Base-by-base conservation (phyloP, 1,140 invertebrate genomes). In the Meloidogyne exigua region DNA sequence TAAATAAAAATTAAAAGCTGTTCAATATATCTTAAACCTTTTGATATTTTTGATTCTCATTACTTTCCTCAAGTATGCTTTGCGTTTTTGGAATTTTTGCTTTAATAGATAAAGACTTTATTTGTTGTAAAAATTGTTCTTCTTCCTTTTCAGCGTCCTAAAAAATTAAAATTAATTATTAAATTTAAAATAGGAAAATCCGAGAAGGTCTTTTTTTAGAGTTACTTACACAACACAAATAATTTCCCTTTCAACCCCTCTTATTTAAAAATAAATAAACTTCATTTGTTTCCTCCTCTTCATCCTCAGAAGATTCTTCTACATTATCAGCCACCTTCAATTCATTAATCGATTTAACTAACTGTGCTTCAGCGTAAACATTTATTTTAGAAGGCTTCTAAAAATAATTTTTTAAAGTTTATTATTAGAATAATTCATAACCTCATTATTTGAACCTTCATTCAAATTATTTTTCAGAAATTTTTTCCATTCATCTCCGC, bases 241-340 rank as follows among this genome's bases (percentile, higher is more conserved):
- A n/a, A 32, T 7, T 32, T 32, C 25, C 21, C 28, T 21, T 23
- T 23, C n/a, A 26, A 32, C 26, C 32, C 69, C 15, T 23, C 49
- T 23, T 72, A 49, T 49, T 49, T 57, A 57, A n/a, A 57, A 57
- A 57, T 15, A n/a, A n/a, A 57, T 15, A 49, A 49, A 49, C 7
- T 39, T n/a, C 32, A 18, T 36, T 21, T 36, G 57, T 36, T 65
- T 26, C 71, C 39, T 65, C 57, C 28, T 73, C 71, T 36, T 63
- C 57, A 23, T 66, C 71, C 1, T 25, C 26, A 65, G 26, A 64
- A n/a, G 42, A 36, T 66, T 64, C 71, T 36, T 62, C 28, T 42
- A 32, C 7, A 68, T 68, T 62, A 32, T 73, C 71, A 10, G 71
- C 44, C 57, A 73, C 39, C n/a, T 73, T 73, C 71, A 73, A 63